Conservation (phyloP, 1,140 invertebrate species). For the Panonychus citri region DNA sequence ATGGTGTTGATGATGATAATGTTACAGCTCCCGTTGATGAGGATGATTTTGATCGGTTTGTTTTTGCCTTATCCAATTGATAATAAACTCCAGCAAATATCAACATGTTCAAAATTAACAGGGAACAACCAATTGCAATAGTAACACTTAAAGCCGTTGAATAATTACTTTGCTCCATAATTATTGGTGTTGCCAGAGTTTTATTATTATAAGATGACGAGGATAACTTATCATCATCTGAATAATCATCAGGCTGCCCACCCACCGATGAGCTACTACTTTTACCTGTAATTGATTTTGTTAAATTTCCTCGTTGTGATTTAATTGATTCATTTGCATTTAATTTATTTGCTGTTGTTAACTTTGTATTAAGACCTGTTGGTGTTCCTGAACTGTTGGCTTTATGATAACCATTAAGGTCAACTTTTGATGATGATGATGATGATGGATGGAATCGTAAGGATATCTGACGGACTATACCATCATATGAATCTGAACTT, state of each 20-base stretch:
- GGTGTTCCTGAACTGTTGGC: not conserved
- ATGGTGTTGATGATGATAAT: too few species aligned
- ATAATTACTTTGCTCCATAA: constrained; percentile 25
- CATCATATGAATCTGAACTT: constrained; percentile 28
- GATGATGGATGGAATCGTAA: not conserved
- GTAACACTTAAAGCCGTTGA: constrained; percentile 68
- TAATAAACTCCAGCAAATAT: constrained; percentile 44
- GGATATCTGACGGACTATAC: constrained; percentile 10
- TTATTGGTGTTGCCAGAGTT: constrained; percentile 1
- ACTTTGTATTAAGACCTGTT: not conserved
- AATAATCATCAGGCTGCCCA: not conserved
- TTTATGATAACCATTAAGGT: too few species aligned
- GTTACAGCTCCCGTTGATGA: too few species aligned
- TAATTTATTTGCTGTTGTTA: not conserved
- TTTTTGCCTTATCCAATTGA: not conserved
- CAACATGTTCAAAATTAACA: constrained; percentile 66
- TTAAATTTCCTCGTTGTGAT: not conserved
- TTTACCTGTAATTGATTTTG: not conserved
- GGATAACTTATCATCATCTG: not conserved
- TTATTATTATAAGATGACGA: not conserved
- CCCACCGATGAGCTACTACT: not conserved
- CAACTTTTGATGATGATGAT: too few species aligned
- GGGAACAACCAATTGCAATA: constrained; percentile 64
- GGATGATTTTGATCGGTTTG: too few species aligned
- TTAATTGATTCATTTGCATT: not conserved